Evolutionary conservation across 2,113 vertebrate genomes (phyloP).

Genomic region (human (Homo sapiens)): DNA sequence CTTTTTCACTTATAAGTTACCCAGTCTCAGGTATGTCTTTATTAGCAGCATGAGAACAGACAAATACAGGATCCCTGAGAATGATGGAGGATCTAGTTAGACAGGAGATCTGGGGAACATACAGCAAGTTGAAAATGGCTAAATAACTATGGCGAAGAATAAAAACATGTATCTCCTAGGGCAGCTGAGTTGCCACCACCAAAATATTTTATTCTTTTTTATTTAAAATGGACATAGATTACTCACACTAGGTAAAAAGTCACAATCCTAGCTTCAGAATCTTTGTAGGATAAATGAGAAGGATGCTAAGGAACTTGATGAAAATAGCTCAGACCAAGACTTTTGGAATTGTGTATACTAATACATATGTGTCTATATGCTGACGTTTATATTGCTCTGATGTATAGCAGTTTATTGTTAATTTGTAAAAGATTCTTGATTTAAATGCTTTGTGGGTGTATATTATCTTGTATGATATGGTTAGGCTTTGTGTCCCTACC

Average conservation of each 20-base stretch:
- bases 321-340: not conserved
- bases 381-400: not conserved
- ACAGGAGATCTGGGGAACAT: not conserved
- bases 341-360: not conserved
- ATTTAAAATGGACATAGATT: not conserved
- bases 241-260: not conserved
- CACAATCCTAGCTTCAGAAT: not conserved
- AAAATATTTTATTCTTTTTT: not conserved
- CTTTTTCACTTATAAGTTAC: too few relatives aligned
- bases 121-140: not conserved
- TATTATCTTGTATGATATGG: not conserved
- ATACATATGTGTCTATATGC: not conserved
- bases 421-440: not conserved
- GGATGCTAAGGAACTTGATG: not conserved
- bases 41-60: too few relatives aligned
- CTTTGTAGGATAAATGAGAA: not conserved
- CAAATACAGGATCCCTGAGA: not conserved
- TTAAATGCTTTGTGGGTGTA: not conserved
- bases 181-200: not conserved
- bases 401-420: not conserved
- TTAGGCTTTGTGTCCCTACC: too few relatives aligned
- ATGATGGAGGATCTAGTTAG: not conserved
- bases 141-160: not conserved
- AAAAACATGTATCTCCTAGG: not conserved
- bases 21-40: too few relatives aligned